Evolutionary conservation across 2,888 invertebrate genomes (phyloP), one percentile per base, ranked within the genome.

Genomic region (Sarcophaga carnaria): DNA sequence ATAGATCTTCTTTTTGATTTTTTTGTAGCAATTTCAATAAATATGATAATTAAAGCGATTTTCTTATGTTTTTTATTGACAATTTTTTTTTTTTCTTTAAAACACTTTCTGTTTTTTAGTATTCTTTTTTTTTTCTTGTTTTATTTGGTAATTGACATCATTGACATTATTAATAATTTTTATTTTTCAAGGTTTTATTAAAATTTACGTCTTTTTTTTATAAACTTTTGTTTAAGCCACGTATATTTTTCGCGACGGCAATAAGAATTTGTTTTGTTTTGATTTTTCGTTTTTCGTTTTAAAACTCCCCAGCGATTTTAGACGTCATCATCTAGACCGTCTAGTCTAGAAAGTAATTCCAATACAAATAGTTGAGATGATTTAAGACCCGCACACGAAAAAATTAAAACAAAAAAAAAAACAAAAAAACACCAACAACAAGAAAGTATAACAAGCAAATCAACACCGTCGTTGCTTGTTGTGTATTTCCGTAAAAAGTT

Each of bases 241-340:
- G 47, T 71, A 54, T 25, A 60, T 59, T 66, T 80, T 80, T 71
- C 84, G 84, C 84, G 84, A 80, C 84, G 84, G 84, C 76, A 76
- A 80, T 78, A 66, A n/a, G 3, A 67, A 20, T 14, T 54, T 54
- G 17, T 17, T 54, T 54, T 54, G 8, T 14, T 54, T 54, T 14
- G 14, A 54, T 62, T 27, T 72, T 67, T 62, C 14, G 10, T 4
- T 62, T 72, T 17, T n/a, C n/a, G 59, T 59, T 59, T 72, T 47
- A 72, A 66, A 22, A 78, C 72, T 78, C 62, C 66, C 60, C 72
- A 54, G 72, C 78, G 72, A 14, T 20, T 72, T 74, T 62, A 17
- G 12, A 54, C 54, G 78, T 63, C 83, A 67, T 72, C 78, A 78
- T 83, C 78, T 83, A 78, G 78, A 78, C 67, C 49, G 45, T 71